Percentiles rank a stretch among this genome's conserved stretches.
Evolutionary conservation across 1,140 invertebrate genomes (phyloP).

Genomic region (Heliothis virescens): DNA sequence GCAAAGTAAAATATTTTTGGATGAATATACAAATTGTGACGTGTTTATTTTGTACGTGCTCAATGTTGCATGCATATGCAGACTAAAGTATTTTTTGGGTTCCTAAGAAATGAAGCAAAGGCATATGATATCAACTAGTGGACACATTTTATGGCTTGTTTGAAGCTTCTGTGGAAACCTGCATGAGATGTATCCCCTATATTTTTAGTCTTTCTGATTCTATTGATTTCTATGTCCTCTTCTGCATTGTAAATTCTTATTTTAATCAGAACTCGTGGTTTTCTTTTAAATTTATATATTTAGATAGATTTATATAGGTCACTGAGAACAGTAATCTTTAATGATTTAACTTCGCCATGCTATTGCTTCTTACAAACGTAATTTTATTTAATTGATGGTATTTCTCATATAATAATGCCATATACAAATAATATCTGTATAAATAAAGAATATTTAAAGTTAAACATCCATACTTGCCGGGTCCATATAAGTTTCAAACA

Average conservation of each 20-base stretch:
- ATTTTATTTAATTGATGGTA: no score
- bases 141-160: conserved; percentile 20
- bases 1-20: conserved; percentile 38
- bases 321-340: no score
- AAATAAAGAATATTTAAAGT: no score
- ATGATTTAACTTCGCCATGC: no score
- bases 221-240: not conserved
- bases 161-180: conserved; percentile 40
- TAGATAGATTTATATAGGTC: no score
- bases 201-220: not conserved
- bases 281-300: no score
- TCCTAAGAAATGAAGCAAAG: conserved; percentile 5
- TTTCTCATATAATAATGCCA: no score
- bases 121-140: conserved; percentile 25
- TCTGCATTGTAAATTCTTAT: not conserved
- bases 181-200: conserved; percentile 1
- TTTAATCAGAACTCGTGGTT: no score
- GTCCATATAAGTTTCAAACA: not conserved
- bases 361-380: no score
- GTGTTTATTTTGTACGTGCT: conserved; percentile 16
- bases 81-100: conserved; percentile 14
- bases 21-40: not conserved
- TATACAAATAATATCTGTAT: no score
- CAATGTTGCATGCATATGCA: conserved; percentile 7
- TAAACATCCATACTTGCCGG: no score